Evolutionary conservation across 2,888 invertebrate species (phyloP), one percentile per base, ranked within the genome.

Genomic region (Chromoteleia sp.): DNA sequence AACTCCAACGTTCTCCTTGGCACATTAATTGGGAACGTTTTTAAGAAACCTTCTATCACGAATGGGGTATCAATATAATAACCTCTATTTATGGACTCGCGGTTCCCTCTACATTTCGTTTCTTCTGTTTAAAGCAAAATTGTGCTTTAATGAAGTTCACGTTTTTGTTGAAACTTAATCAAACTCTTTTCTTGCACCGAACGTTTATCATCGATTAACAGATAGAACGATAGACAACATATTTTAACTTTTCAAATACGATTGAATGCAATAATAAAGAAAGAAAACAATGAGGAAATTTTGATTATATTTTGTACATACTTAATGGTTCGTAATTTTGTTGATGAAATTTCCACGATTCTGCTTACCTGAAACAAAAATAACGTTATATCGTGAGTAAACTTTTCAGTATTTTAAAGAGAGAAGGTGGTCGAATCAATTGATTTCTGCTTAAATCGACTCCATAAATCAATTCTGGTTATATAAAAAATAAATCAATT

Each of bases 11-110:
- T 59, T 67, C 50, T 15, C 39, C 39, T 43, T 21, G 54, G 29
- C 39, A 52, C 67, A 59, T 76, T 76, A 76, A 76, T 76, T 61
- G 67, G 2, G 19, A 43, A 76, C 19, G 61, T 43, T 73, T 73
- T 73, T 61, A 45, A 21, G 14, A 2, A 14, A n/a, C 41, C 7
- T 52, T 29, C 50, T 59, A 41, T 19, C 48, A 10, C 33, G 8
- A 19, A 36, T 19, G 1, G 5, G 8, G 7, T 39, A 52, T 52
- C 56, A 17, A 41, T 41, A 12, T 58, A 58, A 58, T 58, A 58
- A 58, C 33, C 12, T 17, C 10, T 54, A 33, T 54, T 54, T 36
- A 56, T 56, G 17, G 30, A 0, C 17, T 30, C 10, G 29, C 30
- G 29, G 14, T 17, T 25, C 21, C 52, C n/a, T 15, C n/a, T 52